Conservation (phyloP, 2,797 vertebrate genomes). For the Poeciliopsis presidionis region DNA sequence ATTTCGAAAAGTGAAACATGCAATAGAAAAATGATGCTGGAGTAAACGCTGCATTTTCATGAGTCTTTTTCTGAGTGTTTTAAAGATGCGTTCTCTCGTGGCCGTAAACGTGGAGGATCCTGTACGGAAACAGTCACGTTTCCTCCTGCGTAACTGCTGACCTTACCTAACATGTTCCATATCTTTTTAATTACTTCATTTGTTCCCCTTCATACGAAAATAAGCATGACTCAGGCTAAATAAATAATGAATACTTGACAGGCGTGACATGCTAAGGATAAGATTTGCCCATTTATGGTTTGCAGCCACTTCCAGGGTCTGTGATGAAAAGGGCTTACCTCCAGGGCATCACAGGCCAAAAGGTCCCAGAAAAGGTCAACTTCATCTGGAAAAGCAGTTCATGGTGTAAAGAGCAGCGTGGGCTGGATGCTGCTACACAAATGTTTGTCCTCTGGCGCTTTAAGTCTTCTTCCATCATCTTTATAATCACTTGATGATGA, state of each 20-base stretch:
- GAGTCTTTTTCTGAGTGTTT: background rate
- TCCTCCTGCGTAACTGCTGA: background rate
- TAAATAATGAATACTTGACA: constrained; percentile 6
- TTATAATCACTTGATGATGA: background rate
- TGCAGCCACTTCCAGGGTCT: background rate
- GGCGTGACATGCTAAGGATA: background rate
- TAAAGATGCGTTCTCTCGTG: background rate
- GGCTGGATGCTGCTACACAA: constrained; percentile 8
- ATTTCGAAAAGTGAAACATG: no score
- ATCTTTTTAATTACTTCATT: constrained; percentile 5
- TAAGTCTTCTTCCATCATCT: constrained; percentile 7
- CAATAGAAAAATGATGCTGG: background rate
- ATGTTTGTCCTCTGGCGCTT: constrained; percentile 2
- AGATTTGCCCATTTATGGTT: constrained; percentile 10
- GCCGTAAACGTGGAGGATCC: background rate
- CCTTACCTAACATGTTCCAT: background rate
- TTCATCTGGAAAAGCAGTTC: constrained; percentile 20
- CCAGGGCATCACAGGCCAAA: constrained; percentile 7
- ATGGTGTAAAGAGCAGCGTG: constrained; percentile 20
- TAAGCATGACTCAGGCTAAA: constrained; percentile 3
- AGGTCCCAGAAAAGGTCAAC: constrained; percentile 31
- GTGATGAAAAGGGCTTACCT: constrained; percentile 12
- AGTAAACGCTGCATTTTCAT: background rate
- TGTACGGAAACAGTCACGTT: background rate
- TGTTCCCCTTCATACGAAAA: constrained; percentile 6